Evolutionary conservation across 2,113 vertebrate genomes (phyloP), one percentile per base, ranked within the genome.

Genomic region (Cyprinodon brontotheroides): DNA sequence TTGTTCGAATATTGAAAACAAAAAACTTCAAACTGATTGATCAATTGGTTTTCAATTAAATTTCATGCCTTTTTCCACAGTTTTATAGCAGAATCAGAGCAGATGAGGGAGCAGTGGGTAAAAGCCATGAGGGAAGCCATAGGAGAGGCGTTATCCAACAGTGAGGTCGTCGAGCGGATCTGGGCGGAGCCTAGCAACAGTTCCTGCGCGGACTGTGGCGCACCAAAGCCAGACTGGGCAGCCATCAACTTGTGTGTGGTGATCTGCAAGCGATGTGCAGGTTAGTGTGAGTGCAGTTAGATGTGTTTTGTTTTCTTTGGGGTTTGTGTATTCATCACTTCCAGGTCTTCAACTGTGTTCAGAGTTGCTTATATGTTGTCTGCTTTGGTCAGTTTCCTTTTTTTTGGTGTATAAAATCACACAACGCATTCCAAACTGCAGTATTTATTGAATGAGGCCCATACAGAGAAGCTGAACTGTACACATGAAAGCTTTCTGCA

Each of bases 251-350:
- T 99, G 86, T 96, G 96, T 1, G 93, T 99, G 0, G 96, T 98
- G 86, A 94, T 99, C 90, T 99, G 98, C 93, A 98, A 98, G 83
- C 90, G 91, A 78, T 99, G 98, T 4, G 98, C 98, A 94, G 98
- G 98, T 98, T 77, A 64, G 90, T 84, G 14, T 61, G 40, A 47
- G 15, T 29, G 2, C 11, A 3, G 68, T 70, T 48, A 9, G 20
- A 9, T 48, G 47, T n/a, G 4, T 72, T 72, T 57, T 14, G 61
- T 7, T 60, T 47, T 69, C 12, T 29, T 17, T 80, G 22, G 39
- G 8, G 7, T 22, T n/a, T 9, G 53, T 70, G 36, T 57, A n/a
- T 53, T 29, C 29, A 29, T 29, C 29, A 29, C 29, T 29, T 29
- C 17, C 5, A 20, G 15, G 48, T 20, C 48, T 17, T 53, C 48